Evolutionary conservation across 2,888 invertebrate genomes (phyloP).

Genomic region (Litoditis marina): DNA sequence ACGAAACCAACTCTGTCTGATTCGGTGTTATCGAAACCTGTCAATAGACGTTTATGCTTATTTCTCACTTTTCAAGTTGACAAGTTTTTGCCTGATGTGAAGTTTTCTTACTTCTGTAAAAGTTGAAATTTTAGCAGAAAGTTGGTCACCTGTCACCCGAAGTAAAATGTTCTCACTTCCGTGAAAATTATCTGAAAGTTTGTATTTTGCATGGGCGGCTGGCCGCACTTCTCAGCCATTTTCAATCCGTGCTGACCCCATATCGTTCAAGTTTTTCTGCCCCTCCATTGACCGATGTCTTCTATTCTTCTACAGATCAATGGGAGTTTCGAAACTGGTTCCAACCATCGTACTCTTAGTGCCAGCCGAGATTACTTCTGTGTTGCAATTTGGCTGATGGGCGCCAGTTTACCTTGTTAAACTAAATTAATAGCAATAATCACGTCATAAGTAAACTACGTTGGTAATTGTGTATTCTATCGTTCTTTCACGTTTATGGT

Average conservation of each 20-base stretch:
- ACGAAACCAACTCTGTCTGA: too few species aligned
- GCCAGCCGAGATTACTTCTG: background rate
- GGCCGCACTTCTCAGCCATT: background rate
- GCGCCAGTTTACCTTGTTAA: background rate
- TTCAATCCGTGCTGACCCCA: constrained; percentile 4
- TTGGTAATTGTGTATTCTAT: too few species aligned
- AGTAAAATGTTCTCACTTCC: background rate
- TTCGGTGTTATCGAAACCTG: too few species aligned
- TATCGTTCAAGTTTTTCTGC: constrained; percentile 17
- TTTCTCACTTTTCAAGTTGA: too few species aligned
- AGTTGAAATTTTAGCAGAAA: too few species aligned
- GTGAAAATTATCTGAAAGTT: too few species aligned
- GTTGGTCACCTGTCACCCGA: background rate
- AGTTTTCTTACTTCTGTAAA: background rate
- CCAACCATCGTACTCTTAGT: background rate
- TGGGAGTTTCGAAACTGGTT: background rate
- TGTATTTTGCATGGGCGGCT: background rate
- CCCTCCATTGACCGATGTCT: background rate
- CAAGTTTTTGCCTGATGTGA: background rate
- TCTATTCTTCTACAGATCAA: background rate
- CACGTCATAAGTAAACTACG: too few species aligned
- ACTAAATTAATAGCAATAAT: too few species aligned
- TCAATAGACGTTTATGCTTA: too few species aligned
- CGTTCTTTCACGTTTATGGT: too few species aligned
- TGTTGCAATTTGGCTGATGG: background rate